Conservation (phyloP, 1,140 invertebrate genomes). For the Zaprionus gabonicus region DNA sequence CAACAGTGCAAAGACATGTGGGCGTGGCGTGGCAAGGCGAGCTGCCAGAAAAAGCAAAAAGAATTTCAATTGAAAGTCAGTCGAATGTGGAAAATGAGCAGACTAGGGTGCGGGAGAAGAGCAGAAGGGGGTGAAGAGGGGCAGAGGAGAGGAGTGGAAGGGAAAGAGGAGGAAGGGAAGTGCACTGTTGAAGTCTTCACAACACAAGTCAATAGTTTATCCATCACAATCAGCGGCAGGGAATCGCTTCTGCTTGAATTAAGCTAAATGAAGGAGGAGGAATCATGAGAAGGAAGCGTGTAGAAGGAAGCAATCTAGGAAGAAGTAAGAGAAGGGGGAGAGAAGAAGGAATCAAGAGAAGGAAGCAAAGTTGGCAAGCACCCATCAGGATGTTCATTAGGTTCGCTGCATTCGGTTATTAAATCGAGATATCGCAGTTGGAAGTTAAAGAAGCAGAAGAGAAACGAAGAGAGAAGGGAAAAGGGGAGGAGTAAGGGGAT, state of each 20-base stretch:
- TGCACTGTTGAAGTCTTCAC: neutral
- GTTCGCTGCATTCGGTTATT: conserved; percentile 76
- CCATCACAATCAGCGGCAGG: conserved; percentile 76
- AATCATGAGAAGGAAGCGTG: conserved; percentile 17
- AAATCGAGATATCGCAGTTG: conserved; percentile 61
- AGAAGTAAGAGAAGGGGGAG: too few species aligned
- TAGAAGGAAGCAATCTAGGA: neutral
- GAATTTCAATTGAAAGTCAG: conserved; percentile 75
- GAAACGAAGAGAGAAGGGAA: neutral
- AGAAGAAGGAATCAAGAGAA: too few species aligned
- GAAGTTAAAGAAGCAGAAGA: neutral
- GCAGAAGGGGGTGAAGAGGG: neutral
- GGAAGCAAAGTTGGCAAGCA: neutral
- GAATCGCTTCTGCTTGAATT: conserved; percentile 78
- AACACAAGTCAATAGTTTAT: conserved; percentile 63
- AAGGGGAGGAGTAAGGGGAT: too few species aligned
- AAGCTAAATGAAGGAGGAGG: conserved; percentile 43
- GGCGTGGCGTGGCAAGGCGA: conserved; percentile 53
- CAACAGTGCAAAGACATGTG: conserved; percentile 28
- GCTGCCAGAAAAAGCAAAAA: conserved; percentile 61
- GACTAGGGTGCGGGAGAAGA: conserved; percentile 5
- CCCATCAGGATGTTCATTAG: conserved; percentile 78
- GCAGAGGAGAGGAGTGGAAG: neutral
- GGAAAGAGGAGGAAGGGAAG: neutral
- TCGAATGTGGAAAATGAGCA: conserved; percentile 57